Base-by-base conservation (phyloP, 2,113 vertebrate genomes). In the Dinomys branickii region DNA sequence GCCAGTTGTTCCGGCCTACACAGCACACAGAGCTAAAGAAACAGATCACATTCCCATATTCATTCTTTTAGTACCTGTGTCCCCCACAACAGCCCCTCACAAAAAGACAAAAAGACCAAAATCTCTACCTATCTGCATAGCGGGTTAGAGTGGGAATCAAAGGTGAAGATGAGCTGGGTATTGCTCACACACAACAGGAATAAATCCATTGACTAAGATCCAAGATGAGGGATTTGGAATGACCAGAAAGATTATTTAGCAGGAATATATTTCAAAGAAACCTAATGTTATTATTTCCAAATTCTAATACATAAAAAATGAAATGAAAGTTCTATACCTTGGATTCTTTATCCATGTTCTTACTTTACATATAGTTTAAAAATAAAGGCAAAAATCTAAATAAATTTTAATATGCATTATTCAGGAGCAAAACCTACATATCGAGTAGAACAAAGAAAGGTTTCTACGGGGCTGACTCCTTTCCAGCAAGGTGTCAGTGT, bases 311-410 rank as follows among this genome's bases (percentile, higher is more conserved):
- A 47, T 78, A 71, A 94, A 83, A 73, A 80, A 52, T 89, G 20
- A 88, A 1, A 58, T 85, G 24, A 41, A 89, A 87, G 13, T 80
- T 3, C 1, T 90, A 2, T 88, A 14, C 33, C 4, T 67, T 92
- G 73, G 20, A 91, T 56, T 61, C 3, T 3, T 87, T 59, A 26
- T 75, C n/a, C 87, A 52, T 90, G n/a, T 81, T 89, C 1, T 44
- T 65, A 91, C 91, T 22, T 50, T 94, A 41, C 8, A 13, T 30
- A 8, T 38, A 19, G 75, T 87, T 94, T 33, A 1, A 75, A 85
- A 83, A 85, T 84, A 92, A 87, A 97, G 16, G 12, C 19, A 87
- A 87, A 95, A 87, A 78, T 65, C 14, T 89, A 75, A 96, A 94
- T 17, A 89, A 44, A 86, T 44, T 84, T 91, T 77, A 96, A 58